Evolutionary conservation across 2,888 invertebrate genomes (phyloP), one percentile per base, ranked within the genome.

Genomic region (Leptinotarsa juncta): DNA sequence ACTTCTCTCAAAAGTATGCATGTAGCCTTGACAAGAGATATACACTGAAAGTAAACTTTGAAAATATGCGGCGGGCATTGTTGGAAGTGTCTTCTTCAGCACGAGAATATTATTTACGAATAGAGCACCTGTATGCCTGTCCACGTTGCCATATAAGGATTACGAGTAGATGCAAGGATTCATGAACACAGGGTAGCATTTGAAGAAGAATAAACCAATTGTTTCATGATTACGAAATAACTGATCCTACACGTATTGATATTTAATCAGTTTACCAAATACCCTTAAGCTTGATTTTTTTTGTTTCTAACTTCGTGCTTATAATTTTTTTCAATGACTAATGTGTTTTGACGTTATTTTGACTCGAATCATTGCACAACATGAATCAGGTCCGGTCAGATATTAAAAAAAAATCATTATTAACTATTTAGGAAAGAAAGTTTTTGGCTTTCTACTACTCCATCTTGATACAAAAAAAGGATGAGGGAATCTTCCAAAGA

Each of bases 61-160:
- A 42, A 55, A 67, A 74, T 71, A 74, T 71, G 65, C 71, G 15
- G 67, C 70, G 74, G 67, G 69, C 68, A 75, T 74, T 73, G 77
- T 74, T 69, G 73, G 70, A 60, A 77, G 72, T 66, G 76, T 74
- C 73, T 73, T 77, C 73, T 75, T 73, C 74, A 69, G 67, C 75
- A 75, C 69, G 74, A 75, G 74, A 72, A 69, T 72, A 73, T 73
- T 73, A 76, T 76, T 76, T 76, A 76, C 72, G 55, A 68, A 65
- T 42, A 51, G 67, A 14, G 67, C 70, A 72, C 72, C 72, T 72
- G 75, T 72, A 70, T 49, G 66, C 70, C 23, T 57, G 69, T 69
- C 70, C 51, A 65, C 70, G 67, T 70, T 48, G 67, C 74, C 67
- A 53, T 74, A 74, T 74, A 74, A 67, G 72, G 69, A 69, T 50